These are phyloP conservation scores for Manis crassicaudata DNA, from an alignment of 2,797 vertebrate genomes.

Conservation along the genomic window DNA sequence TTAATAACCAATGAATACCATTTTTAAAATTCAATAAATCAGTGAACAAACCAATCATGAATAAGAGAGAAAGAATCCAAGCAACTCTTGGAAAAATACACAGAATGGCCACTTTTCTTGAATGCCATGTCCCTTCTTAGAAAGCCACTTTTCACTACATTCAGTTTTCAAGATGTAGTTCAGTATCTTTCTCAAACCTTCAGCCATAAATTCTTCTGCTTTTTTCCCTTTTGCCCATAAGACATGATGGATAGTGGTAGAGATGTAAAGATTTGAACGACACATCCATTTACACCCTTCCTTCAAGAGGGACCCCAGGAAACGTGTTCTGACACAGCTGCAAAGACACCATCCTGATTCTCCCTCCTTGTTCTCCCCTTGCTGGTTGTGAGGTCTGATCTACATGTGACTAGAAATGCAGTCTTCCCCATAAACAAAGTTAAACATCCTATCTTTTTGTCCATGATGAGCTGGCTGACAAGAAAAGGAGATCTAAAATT, in stretches of 20 bases:
- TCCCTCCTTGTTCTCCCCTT: not conserved
- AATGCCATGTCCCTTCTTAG: not conserved
- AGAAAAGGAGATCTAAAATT: slow-evolving; percentile 45
- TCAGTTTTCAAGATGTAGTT: not conserved
- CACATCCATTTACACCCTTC: not conserved
- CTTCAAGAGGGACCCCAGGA: not conserved
- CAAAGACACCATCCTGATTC: not conserved
- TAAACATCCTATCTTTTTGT: not conserved
- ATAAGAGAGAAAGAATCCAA: not conserved
- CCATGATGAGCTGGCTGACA: not conserved
- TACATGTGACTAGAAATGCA: not conserved
- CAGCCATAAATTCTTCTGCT: not conserved
- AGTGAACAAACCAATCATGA: not conserved
- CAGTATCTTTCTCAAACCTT: not conserved
- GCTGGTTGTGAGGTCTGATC: slow-evolving; percentile 21
- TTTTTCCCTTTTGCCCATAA: not conserved
- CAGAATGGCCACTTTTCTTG: not conserved
- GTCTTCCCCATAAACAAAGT: not conserved
- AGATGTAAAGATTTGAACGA: not conserved
- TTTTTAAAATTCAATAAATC: not conserved
- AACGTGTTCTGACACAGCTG: not conserved
- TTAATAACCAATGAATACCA: not conserved
- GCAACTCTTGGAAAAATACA: not conserved
- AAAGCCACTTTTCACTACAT: not conserved
- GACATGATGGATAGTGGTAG: not conserved